Percentiles rank a stretch among this genome's conserved stretches.
phyloP scores from a whole-genome alignment of 2,113 vertebrate species.

The Leiothrix lutea region DNA sequence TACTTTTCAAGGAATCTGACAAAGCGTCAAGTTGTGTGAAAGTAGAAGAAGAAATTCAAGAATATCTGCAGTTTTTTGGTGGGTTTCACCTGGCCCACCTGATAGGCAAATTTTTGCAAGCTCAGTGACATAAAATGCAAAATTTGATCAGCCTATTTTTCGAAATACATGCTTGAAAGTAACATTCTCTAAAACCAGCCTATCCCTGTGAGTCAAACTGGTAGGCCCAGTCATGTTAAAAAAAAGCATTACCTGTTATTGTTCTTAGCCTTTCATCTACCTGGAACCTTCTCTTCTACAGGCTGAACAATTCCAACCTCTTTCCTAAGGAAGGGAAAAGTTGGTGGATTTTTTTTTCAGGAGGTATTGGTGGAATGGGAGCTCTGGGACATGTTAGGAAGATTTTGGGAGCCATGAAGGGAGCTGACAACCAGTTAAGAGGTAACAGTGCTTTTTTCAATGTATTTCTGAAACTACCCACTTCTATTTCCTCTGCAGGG shows the following conservation, averaged over 20 bases:
- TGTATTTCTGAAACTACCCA: neutral
- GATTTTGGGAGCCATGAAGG: neutral
- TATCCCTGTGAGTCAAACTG: neutral
- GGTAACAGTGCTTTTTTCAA: neutral
- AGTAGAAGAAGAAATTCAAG: neutral
- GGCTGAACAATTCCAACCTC: neutral
- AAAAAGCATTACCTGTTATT: neutral
- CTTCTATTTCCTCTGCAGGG: neutral
- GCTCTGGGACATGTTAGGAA: neutral
- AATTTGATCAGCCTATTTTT: neutral
- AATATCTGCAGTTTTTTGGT: neutral
- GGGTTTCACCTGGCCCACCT: neutral
- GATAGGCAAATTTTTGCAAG: neutral
- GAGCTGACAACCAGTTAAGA: neutral
- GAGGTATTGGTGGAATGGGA: neutral
- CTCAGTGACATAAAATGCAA: neutral
- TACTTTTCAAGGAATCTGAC: neutral
- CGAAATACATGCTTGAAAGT: neutral
- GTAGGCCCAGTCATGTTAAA: neutral
- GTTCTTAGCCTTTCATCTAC: neutral
- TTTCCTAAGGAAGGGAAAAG: neutral
- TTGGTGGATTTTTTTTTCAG: neutral
- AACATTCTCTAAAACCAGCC: neutral
- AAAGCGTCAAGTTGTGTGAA: neutral
- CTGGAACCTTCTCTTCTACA: neutral